Base-by-base conservation (phyloP, 2,113 vertebrate genomes). In the Emberiza fucata region DNA sequence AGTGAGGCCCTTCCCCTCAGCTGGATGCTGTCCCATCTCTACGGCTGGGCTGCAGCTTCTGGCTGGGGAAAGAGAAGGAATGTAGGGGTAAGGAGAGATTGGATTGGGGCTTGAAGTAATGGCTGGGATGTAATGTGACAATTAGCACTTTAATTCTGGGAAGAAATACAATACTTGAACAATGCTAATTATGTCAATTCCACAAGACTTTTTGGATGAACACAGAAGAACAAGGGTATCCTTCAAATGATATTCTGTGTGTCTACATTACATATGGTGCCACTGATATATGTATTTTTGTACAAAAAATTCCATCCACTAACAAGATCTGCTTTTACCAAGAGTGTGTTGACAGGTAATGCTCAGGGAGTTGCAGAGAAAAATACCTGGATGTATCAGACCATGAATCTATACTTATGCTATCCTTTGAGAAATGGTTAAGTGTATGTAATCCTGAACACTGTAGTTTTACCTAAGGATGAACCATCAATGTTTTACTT, bases 11-110 rank as follows among this genome's bases (percentile, higher is more conserved):
- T 75, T 59, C 25, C 29, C 47, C 21, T 54, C 0, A 0, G 20
- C 28, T 0, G 0, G 35, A 23, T 63, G 70, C 51, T 31, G 18
- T 63, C 11, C 3, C 0, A 0, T 13, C 19, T 21, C 29, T 9
- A 9, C 0, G 3, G 13, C 50, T 2, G 2, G 47, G 29, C 20
- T n/a, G 48, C 29, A 23, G 28, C 23, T 60, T 20, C 4, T 1
- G 8, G 27, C 20, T 18, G 3, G 11, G 12, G 37, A 61, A 90
- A 25, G 22, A 54, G 23, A 77, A 65, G 33, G 16, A 45, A 24
- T 75, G 12, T 18, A 5, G 9, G 13, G 18, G 7, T 59, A 50
- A 70, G 29, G 17, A 73, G 51, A 50, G 18, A 27, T 0, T 8
- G 12, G 16, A 14, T 12, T 19, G 2, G 19, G 47, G 21, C 42